Evolutionary conservation across 1,140 invertebrate species (phyloP).

Genomic region (Reticulitermes speratus): DNA sequence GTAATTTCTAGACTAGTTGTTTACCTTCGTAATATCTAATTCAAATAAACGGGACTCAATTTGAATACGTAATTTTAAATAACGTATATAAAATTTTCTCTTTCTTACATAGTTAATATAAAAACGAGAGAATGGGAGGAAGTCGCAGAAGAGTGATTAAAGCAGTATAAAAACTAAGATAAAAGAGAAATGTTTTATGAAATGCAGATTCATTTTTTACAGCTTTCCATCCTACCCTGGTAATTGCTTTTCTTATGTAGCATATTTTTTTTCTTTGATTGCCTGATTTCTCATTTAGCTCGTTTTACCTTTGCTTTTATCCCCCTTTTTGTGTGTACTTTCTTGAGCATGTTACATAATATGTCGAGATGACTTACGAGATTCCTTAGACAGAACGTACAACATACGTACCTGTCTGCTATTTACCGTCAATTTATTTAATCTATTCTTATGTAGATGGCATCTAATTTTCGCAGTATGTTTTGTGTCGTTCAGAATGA

Average conservation of each 20-base stretch:
- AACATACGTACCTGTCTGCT: too few relatives aligned
- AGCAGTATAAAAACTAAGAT: not conserved
- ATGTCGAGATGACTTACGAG: too few relatives aligned
- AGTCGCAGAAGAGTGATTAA: not conserved
- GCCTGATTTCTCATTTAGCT: too few relatives aligned
- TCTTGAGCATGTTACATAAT: too few relatives aligned
- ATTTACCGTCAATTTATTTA: too few relatives aligned
- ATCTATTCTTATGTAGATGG: too few relatives aligned
- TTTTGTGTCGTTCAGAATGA: too few relatives aligned
- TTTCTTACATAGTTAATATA: not conserved
- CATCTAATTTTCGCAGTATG: too few relatives aligned
- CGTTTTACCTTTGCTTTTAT: too few relatives aligned
- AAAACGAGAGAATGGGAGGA: not conserved
- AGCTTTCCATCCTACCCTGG: not conserved
- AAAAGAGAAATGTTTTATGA: not conserved
- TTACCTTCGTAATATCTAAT: not conserved
- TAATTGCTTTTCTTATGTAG: not conserved
- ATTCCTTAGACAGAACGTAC: too few relatives aligned
- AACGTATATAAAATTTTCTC: not conserved
- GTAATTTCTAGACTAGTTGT: not conserved
- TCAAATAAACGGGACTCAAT: not conserved
- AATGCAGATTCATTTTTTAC: not conserved
- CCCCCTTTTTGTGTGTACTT: too few relatives aligned
- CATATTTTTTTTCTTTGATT: not conserved
- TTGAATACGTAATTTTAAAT: not conserved